Evolutionary conservation across 2,797 vertebrate species (phyloP).

Genomic region (Sebastes vulpes): DNA sequence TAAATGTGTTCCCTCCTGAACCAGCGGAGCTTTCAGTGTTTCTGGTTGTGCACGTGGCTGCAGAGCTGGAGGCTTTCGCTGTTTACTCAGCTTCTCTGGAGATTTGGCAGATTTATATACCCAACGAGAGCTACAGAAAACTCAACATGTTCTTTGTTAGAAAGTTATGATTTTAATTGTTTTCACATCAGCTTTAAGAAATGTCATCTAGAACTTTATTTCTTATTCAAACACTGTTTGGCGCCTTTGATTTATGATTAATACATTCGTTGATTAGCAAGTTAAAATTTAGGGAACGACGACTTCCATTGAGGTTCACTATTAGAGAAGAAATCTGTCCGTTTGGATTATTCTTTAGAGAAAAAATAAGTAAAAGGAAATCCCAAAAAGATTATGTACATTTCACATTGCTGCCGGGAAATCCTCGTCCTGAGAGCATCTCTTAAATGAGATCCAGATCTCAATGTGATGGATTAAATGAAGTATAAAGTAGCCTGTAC

Average conservation of each 20-base stretch:
- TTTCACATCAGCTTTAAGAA: background rate
- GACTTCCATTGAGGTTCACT: background rate
- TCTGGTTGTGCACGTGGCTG: background rate
- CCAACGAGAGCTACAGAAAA: background rate
- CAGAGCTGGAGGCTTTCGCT: background rate
- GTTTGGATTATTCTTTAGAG: background rate
- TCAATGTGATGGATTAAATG: background rate
- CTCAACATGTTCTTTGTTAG: no score
- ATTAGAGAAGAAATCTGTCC: no score
- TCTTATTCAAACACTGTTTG: background rate
- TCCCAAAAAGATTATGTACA: background rate
- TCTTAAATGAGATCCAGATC: no score
- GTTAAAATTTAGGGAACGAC: background rate
- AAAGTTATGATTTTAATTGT: background rate
- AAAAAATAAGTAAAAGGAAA: background rate
- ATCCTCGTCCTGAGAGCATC: background rate
- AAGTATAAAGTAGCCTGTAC: background rate
- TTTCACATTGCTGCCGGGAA: background rate
- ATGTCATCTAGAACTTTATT: background rate
- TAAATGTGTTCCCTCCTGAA: background rate
- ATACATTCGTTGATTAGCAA: background rate
- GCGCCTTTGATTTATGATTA: background rate
- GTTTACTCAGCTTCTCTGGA: background rate
- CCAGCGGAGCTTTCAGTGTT: background rate
- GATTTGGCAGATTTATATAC: background rate